Evolutionary conservation across 2,888 invertebrate species (phyloP), one percentile per base, ranked within the genome.

Genomic region (Cotesia congregata): DNA sequence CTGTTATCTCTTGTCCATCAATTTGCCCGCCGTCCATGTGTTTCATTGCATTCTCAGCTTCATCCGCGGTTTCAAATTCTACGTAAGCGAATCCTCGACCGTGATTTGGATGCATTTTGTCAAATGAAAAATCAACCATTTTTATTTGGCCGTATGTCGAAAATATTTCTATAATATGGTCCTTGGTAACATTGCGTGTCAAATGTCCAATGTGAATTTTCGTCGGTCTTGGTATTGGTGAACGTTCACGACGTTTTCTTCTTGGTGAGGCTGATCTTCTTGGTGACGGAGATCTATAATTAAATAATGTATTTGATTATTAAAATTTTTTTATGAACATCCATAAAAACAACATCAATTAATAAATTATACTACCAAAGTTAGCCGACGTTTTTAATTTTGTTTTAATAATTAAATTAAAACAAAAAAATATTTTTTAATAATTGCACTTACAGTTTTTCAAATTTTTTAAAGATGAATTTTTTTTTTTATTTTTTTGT

Each of bases 21-120:
- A 98, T 96, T 91, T 98, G 98, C 94, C 95, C 99, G 88, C 98
- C 99, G 90, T 99, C 98, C 99, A 99, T 99, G 87, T 98, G 97
- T 90, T 98, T 98, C 94, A 99, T 97, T 0, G 99, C 99, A 89
- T 98, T 97, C 88, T 98, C 98, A 20, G 99, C 98, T 90, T 98
- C 98, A 83, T 98, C 98, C 0, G 97, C 92, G 74, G 94, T 96
- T 81, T 94, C 94, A 90, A 95, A 99, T 86, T 99, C 99, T 1
- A 99, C 96, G 89, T 98, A 99, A 9, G 97, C 98, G 90, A 96
- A 96, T 0, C 98, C 98, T 40, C 96, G 93, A n/a, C 96, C 96
- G 83, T 96, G 93, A 86, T 95, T 95, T 0, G 95, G 93, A 90
- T 99, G 98, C 75, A 94, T 91, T 80, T 98, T 93, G 86, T 99